Percentiles rank a stretch among this genome's conserved stretches.
These are phyloP conservation scores for Rhadina sibilatrix DNA, from an alignment of 2,113 vertebrate species.

Conservation along the genomic window DNA sequence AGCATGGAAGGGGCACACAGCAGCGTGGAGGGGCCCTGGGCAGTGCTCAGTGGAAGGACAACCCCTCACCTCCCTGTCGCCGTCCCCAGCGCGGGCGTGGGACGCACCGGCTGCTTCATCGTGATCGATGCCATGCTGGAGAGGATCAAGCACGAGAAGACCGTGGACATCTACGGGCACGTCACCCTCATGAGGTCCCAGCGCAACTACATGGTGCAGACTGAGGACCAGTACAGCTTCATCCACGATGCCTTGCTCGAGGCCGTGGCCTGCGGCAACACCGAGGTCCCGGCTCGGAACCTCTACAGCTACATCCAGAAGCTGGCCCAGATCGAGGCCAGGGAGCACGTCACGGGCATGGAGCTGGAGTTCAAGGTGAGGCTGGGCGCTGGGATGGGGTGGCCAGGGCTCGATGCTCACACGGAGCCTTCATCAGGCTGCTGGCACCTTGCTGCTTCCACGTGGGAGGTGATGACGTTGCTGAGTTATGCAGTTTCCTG, in stretches of 20 bases:
- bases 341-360: conserved; percentile 96
- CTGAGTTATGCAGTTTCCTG: background rate
- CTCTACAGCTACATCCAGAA: conserved; percentile 97
- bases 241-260: conserved; percentile 97
- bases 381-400: fast-evolving
- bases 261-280: conserved; percentile 95
- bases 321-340: conserved; percentile 88
- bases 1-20: fast-evolving
- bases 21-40: fast-evolving
- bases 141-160: conserved; percentile 95
- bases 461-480: background rate
- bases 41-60: background rate
- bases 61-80: fast-evolving
- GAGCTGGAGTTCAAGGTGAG: conserved; percentile 97
- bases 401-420: background rate
- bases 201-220: conserved; percentile 99
- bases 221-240: conserved; percentile 98
- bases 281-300: conserved; percentile 91
- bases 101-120: conserved; percentile 95
- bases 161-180: conserved; percentile 95
- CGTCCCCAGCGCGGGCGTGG: conserved; percentile 86
- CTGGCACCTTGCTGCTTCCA: background rate
- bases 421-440: background rate
- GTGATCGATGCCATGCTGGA: conserved; percentile 98
- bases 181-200: conserved; percentile 97